Conservation (phyloP, 2,113 vertebrate genomes). For the Tragelaphus strepsiceros region DNA sequence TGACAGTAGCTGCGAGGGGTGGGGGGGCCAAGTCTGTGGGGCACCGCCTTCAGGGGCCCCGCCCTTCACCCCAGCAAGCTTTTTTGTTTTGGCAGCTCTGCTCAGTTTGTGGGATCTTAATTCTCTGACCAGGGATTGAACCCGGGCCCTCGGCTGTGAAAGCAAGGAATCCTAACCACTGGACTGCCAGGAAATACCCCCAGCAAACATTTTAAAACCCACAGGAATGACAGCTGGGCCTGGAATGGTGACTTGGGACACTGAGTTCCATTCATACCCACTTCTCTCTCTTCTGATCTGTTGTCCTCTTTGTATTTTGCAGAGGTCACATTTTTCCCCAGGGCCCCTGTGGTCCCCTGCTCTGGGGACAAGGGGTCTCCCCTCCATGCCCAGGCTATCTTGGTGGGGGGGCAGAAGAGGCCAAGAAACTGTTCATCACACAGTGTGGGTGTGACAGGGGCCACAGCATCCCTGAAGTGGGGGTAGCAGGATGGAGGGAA, state of each 20-base stretch:
- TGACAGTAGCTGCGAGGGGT: conserved; percentile 53
- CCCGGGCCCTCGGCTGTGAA: not conserved
- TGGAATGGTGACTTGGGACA: fast-evolving
- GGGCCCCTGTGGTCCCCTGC: not conserved
- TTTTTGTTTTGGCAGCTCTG: not conserved
- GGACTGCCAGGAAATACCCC: not conserved
- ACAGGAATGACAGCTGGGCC: not conserved
- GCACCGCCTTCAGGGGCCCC: not conserved
- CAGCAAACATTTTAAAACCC: not conserved
- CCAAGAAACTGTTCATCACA: not conserved
- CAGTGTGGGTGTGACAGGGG: not conserved
- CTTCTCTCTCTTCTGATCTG: not conserved
- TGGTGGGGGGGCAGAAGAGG: not conserved
- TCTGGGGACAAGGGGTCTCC: not conserved
- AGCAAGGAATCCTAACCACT: not conserved
- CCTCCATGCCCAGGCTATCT: not conserved
- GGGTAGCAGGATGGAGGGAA: too few relatives aligned
- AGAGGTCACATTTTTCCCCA: too few relatives aligned
- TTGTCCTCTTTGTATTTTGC: not conserved
- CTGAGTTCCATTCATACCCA: not conserved
- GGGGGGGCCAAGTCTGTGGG: fast-evolving
- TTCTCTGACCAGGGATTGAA: not conserved
- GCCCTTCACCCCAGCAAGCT: not conserved
- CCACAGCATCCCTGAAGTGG: not conserved
- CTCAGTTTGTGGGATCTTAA: not conserved